Evolutionary conservation across 1,140 invertebrate genomes (phyloP), one percentile per base, ranked within the genome.

Genomic region (Euschistus heros): DNA sequence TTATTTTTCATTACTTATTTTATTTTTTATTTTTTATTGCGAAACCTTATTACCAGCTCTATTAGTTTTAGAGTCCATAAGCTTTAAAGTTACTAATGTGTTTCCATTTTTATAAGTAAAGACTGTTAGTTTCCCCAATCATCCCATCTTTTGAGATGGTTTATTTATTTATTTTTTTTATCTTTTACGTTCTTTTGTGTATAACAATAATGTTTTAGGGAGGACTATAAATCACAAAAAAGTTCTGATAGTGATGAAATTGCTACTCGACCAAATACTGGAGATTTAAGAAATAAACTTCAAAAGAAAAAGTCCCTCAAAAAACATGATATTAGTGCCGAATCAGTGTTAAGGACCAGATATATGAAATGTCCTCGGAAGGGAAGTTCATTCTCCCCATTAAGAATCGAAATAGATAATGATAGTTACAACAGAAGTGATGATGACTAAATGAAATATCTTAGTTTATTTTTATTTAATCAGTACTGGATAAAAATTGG

Each of bases 371-470:
- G 20, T 26, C 24, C 54, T 27, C 18, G 15, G 2, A 37, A 17
- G 30, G 37, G 37, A 18, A 66, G 47, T 24, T 61, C 65, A 47
- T 50, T 62, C 61, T 46, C 60, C 17, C 65, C 65, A 2, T 61
- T 63, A n/a, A 62, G 65, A 55, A 66, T 66, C 22, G 65, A 66
- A 66, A 66, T 66, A 30, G 65, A 66, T 61, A 66, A 66, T 52
- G 65, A 66, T 33, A 26, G 62, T 22, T 66, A 66, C 37, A 44
- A 62, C n/a, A 54, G 44, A 33, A 61, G 59, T 61, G 33, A 55
- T 46, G 54, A 55, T 47, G 42, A 60, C 50, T 20, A 15, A 54
- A 54, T 20, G 24, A 54, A n/a, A 54, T 26, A 54, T 20, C 22
- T n/a, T 60, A n/a, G 24, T 42, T 33, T 44, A 18, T 44, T 30